Conservation (phyloP, 1,140 invertebrate genomes). For the Drosophila lowei region DNA sequence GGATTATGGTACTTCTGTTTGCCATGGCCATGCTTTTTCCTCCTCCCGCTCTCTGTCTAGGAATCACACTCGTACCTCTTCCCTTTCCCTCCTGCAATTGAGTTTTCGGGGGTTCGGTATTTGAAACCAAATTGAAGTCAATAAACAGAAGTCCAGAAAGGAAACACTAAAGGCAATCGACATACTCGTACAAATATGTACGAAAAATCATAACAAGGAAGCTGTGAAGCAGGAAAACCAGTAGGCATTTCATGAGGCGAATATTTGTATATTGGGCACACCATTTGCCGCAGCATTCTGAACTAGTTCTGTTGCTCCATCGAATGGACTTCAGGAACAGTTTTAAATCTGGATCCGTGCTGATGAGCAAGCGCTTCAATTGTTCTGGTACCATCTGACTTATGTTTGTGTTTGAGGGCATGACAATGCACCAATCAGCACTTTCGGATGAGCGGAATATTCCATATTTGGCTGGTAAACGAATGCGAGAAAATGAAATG, state of each 20-base stretch:
- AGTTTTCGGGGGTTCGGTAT: constrained; percentile 51
- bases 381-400: no score
- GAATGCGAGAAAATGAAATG: no score
- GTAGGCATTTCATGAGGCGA: background rate
- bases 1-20: constrained; percentile 60
- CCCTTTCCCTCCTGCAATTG: constrained; percentile 45
- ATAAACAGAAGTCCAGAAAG: constrained; percentile 60
- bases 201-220: constrained; percentile 31
- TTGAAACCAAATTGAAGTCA: constrained; percentile 73
- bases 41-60: background rate
- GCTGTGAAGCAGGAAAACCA: constrained; percentile 10
- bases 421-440: no score
- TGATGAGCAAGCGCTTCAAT: no score
- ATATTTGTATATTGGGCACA: background rate
- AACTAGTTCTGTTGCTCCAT: no score
- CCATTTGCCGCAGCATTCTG: no score
- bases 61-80: constrained; percentile 28
- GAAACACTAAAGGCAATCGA: constrained; percentile 46
- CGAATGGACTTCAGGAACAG: no score
- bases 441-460: no score
- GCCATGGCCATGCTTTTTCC: constrained; percentile 16
- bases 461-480: no score
- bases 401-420: no score
- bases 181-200: constrained; percentile 13
- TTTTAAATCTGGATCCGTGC: no score